Evolutionary conservation across 2,113 vertebrate genomes (phyloP).

Genomic region (Gavia stellata): DNA sequence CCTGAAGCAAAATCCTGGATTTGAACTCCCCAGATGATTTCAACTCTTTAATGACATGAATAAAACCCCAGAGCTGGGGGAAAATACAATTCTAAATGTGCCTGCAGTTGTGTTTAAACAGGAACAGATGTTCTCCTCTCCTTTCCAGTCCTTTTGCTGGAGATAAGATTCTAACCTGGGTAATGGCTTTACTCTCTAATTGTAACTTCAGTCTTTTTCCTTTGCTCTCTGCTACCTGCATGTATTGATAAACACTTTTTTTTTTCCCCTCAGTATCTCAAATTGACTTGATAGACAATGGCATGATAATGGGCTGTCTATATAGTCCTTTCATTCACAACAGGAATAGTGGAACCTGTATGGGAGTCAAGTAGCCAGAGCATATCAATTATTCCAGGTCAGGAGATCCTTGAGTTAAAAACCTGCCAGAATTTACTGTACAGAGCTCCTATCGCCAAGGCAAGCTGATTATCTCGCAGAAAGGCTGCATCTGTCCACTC

Average conservation of each 20-base stretch:
- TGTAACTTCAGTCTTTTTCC: background rate
- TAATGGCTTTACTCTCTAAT: background rate
- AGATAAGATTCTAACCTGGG: background rate
- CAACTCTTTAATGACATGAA: background rate
- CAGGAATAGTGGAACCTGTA: background rate
- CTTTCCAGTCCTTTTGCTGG: too few species aligned
- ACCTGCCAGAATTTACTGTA: background rate
- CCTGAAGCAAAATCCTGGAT: background rate
- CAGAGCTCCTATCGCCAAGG: background rate
- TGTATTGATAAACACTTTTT: background rate
- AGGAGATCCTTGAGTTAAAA: background rate
- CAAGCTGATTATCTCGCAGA: background rate
- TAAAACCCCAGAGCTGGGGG: background rate
- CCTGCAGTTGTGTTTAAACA: background rate
- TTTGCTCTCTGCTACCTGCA: background rate
- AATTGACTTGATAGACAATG: background rate
- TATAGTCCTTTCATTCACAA: background rate
- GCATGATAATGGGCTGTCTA: background rate
- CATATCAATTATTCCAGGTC: background rate
- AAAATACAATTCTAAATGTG: background rate
- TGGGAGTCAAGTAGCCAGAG: background rate
- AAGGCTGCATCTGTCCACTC: background rate
- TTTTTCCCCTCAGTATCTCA: background rate
- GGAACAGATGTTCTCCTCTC: background rate
- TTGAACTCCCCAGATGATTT: background rate